A percentile compares a stretch with the other conserved stretches of the same genome.
Conservation (phyloP, 2,797 vertebrate species). For the Siniperca undulata region DNA sequence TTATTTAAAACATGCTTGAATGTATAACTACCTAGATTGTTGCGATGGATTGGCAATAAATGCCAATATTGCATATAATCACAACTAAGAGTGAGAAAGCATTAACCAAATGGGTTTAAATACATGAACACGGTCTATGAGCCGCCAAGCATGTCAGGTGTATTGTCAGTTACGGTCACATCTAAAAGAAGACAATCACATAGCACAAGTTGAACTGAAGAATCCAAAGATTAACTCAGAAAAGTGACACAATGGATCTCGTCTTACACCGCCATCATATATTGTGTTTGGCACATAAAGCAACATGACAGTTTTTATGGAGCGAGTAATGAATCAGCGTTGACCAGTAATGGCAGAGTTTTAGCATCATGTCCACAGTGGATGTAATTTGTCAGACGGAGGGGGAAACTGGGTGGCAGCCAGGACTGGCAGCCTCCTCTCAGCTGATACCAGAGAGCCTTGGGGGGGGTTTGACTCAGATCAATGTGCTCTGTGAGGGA, state of each 20-base stretch:
- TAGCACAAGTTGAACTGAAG: background rate
- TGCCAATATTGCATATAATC: background rate
- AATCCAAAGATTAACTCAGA: background rate
- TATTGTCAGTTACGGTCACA: background rate
- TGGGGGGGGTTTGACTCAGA: slow-evolving; percentile 22
- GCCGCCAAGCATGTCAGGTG: background rate
- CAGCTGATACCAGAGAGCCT: slow-evolving; percentile 38
- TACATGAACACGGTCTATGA: background rate
- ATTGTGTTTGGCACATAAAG: background rate
- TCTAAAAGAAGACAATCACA: background rate
- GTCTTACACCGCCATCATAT: background rate
- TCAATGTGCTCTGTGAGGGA: slow-evolving; percentile 38
- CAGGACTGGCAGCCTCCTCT: slow-evolving; percentile 31
- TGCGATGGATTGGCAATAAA: background rate
- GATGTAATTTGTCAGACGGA: slow-evolving; percentile 20
- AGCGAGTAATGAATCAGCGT: slow-evolving; percentile 1
- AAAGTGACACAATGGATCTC: background rate
- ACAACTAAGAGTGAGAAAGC: background rate
- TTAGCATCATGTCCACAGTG: slow-evolving; percentile 22
- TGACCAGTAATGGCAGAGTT: slow-evolving; percentile 8
- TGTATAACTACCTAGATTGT: background rate
- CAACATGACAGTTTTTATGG: background rate
- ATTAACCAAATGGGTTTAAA: background rate
- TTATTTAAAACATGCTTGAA: background rate
- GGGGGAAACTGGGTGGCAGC: slow-evolving; percentile 23